A percentile compares a stretch with the other conserved stretches of the same genome.
Evolutionary conservation across 2,888 invertebrate genomes (phyloP).

Genomic region (Quadriops clusia): DNA sequence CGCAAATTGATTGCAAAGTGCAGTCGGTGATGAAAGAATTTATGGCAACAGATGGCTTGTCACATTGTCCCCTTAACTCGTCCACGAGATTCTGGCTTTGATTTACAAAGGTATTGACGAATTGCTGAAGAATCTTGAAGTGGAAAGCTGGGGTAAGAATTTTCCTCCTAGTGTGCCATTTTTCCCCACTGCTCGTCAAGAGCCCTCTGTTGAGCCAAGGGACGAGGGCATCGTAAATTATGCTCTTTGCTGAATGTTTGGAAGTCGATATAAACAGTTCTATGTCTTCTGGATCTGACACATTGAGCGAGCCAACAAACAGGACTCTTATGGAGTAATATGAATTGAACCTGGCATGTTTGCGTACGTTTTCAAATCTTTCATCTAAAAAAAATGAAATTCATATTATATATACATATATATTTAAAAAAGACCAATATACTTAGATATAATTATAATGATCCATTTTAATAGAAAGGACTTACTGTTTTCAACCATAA

Average conservation of each 20-base stretch:
- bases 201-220: constrained; percentile 10
- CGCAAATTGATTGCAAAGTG: constrained; percentile 15
- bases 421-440: too few species aligned
- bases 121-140: constrained; percentile 8
- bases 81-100: constrained; percentile 2
- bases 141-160: constrained; percentile 9
- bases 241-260: constrained; percentile 8
- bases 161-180: background rate
- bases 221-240: constrained; percentile 2
- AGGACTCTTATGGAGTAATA: too few species aligned
- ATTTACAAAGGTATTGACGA: constrained; percentile 1
- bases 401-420: too few species aligned
- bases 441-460: too few species aligned
- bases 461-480: too few species aligned
- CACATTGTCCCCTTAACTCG: background rate
- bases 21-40: constrained; percentile 13
- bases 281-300: too few species aligned
- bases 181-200: constrained; percentile 7
- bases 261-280: constrained; percentile 7
- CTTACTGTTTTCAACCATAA: too few species aligned
- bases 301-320: too few species aligned
- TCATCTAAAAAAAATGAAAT: too few species aligned
- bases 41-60: constrained; percentile 11
- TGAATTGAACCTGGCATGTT: too few species aligned
- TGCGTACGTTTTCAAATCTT: too few species aligned